Conservation (phyloP, 2,888 invertebrate species). For the Timema cristinae region DNA sequence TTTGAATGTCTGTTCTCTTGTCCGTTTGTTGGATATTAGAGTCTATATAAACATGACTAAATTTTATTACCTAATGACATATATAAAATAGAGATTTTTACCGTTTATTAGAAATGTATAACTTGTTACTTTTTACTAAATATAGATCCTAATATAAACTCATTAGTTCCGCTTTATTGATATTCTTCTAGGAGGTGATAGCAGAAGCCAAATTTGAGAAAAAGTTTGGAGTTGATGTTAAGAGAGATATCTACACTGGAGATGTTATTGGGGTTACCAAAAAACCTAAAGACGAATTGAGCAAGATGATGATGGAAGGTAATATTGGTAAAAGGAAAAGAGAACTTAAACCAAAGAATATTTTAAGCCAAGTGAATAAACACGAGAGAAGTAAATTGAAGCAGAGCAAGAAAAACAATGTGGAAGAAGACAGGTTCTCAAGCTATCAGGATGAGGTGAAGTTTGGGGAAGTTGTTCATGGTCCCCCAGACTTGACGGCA, state of each 20-base stretch:
- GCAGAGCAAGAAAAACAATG: slow-evolving; percentile 34
- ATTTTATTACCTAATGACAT: too few species aligned
- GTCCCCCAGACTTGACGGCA: slow-evolving; percentile 61
- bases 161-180: too few species aligned
- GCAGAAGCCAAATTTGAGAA: slow-evolving; percentile 58
- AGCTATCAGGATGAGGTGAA: slow-evolving; percentile 56
- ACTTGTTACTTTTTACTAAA: too few species aligned
- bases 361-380: slow-evolving; percentile 40
- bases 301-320: slow-evolving; percentile 46
- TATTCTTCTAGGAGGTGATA: slow-evolving; percentile 44
- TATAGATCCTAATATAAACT: too few species aligned
- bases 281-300: slow-evolving; percentile 50
- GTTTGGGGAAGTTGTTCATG: slow-evolving; percentile 73
- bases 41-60: too few species aligned
- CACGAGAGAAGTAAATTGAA: slow-evolving; percentile 50
- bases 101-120: too few species aligned
- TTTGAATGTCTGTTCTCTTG: too few species aligned
- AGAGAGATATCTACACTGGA: slow-evolving; percentile 52
- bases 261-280: slow-evolving; percentile 48
- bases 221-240: slow-evolving; percentile 57
- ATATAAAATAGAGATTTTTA: too few species aligned
- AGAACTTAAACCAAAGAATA: slow-evolving; percentile 24
- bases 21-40: too few species aligned
- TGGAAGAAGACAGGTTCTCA: slow-evolving; percentile 48
- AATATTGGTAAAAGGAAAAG: slow-evolving; percentile 41